phyloP scores from a whole-genome alignment of 2,797 vertebrate species.

The Falco novaeseelandiae region DNA sequence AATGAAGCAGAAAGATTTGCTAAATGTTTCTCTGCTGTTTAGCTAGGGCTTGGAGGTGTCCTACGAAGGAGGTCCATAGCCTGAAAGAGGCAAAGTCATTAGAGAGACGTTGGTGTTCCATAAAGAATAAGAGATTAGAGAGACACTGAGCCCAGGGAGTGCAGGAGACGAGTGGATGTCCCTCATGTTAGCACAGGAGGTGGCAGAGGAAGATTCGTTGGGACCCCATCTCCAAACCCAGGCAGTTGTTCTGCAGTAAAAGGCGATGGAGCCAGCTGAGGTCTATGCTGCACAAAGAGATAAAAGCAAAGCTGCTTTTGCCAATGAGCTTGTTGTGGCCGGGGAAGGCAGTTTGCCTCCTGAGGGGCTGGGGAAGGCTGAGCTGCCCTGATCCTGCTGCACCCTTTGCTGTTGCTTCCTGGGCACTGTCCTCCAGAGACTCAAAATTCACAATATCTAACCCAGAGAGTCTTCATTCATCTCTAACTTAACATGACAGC shows the following conservation, averaged over 20 bases:
- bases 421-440: neutral
- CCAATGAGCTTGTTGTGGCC: neutral
- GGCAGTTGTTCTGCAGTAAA: neutral
- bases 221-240: accelerated
- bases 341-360: neutral
- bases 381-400: neutral
- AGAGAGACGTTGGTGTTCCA: neutral
- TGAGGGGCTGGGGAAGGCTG: neutral
- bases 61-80: neutral
- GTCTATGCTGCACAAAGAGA: neutral
- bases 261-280: neutral
- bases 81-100: neutral
- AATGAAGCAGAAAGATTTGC: neutral
- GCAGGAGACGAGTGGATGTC: neutral
- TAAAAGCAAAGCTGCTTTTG: neutral
- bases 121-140: neutral
- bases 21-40: neutral
- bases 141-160: neutral
- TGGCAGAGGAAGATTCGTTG: neutral
- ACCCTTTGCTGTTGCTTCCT: neutral
- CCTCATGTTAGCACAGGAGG: neutral
- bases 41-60: neutral
- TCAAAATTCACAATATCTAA: neutral
- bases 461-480: neutral
- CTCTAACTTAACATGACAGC: neutral